These are phyloP conservation scores for Chionoecetes opilio DNA, from an alignment of 1,140 invertebrate genomes.

Conservation along the genomic window DNA sequence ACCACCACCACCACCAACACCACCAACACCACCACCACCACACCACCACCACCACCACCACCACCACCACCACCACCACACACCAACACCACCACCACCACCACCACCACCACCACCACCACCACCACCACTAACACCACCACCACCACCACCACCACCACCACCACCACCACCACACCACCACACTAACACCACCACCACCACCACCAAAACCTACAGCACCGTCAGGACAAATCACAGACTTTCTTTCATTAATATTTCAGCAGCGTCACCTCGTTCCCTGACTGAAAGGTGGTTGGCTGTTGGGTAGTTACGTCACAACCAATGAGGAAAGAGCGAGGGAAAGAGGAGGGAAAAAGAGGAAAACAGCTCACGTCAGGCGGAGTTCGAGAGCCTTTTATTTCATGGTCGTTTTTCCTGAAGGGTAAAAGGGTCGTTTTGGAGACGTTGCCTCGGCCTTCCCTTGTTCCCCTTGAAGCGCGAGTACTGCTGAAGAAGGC, in stretches of 20 bases:
- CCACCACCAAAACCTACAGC: no score
- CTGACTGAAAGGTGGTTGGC: not conserved
- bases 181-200: no score
- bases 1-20: no score
- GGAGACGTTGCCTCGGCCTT: not conserved
- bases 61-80: no score
- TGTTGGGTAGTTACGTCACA: not conserved
- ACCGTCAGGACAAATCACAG: no score
- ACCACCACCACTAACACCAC: no score
- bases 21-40: no score
- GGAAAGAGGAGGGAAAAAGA: not conserved
- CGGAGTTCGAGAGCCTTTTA: not conserved
- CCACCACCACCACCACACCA: no score
- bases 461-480: not conserved
- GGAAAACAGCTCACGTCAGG: not conserved
- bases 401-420: not conserved
- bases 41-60: no score
- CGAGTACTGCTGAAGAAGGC: not conserved
- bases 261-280: not conserved
- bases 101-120: no score
- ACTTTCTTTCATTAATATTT: not conserved
- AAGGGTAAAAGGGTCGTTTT: not conserved
- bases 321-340: not conserved
- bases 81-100: no score
- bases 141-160: no score